Percentiles rank a stretch among this genome's conserved stretches.
Evolutionary conservation across 1,140 invertebrate species (phyloP).

Genomic region (Solen grandis): DNA sequence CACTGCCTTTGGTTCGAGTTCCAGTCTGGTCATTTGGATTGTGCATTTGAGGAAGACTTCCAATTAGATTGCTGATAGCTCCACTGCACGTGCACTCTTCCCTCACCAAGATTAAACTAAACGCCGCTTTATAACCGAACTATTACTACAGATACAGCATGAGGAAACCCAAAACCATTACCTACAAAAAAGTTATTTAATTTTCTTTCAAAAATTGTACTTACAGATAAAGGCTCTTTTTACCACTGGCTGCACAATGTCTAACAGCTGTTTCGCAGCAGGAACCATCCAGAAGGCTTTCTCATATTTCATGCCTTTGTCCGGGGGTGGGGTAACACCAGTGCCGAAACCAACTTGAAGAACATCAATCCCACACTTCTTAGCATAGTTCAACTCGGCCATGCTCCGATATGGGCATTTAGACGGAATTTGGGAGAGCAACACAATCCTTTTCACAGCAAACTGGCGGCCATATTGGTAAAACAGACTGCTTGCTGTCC

Average conservation of each 20-base stretch:
- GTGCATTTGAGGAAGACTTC: no score
- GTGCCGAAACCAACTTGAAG: slow-evolving; percentile 48
- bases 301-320: not conserved
- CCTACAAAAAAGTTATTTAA: no score
- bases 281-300: slow-evolving; percentile 35
- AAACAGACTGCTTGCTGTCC: slow-evolving; percentile 42
- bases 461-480: slow-evolving; percentile 48
- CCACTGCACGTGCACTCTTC: no score
- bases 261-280: not conserved
- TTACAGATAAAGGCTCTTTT: slow-evolving; percentile 40
- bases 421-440: slow-evolving; percentile 21
- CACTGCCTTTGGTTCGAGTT: no score
- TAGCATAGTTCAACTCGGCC: slow-evolving; percentile 23
- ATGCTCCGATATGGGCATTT: slow-evolving; percentile 36
- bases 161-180: no score
- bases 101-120: no score
- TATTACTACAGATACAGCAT: no score
- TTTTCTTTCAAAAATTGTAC: no score
- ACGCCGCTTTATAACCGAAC: no score
- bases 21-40: no score
- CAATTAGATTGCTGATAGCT: no score
- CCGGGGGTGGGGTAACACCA: no score
- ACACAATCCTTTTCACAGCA: slow-evolving; percentile 42
- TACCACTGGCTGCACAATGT: slow-evolving; percentile 26
- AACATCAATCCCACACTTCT: slow-evolving; percentile 45